These are phyloP conservation scores for Catharus ustulatus DNA, from an alignment of 2,797 vertebrate genomes.

Conservation along the genomic window DNA sequence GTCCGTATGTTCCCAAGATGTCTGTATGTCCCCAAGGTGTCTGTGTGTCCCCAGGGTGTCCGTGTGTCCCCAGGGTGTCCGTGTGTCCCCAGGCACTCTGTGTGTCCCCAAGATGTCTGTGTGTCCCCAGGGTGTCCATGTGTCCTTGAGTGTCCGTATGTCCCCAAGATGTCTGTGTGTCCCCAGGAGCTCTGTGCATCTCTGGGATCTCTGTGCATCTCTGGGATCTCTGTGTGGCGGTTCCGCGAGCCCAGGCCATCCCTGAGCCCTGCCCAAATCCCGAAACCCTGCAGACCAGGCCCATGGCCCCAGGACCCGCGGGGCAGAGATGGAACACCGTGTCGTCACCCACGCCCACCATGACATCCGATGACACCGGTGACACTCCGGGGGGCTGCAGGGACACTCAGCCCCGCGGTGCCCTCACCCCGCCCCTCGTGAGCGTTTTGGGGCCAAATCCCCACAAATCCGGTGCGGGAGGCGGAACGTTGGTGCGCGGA, in stretches of 20 bases:
- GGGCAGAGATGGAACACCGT: not conserved
- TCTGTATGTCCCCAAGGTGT: too few relatives aligned
- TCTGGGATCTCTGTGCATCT: too few relatives aligned
- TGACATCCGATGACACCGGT: fast-evolving
- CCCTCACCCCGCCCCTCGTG: not conserved
- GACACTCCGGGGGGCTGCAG: not conserved
- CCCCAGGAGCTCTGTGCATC: too few relatives aligned
- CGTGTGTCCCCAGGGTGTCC: too few relatives aligned
- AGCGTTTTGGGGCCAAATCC: not conserved
- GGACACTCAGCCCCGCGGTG: fast-evolving
- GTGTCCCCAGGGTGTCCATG: not conserved
- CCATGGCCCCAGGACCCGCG: fast-evolving
- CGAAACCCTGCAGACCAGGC: fast-evolving
- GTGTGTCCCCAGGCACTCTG: too few relatives aligned
- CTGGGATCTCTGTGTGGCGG: not conserved
- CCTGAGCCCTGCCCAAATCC: not conserved
- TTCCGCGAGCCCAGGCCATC: fast-evolving
- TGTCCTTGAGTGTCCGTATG: too few relatives aligned
- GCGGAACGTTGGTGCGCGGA: not conserved
- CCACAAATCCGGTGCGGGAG: fast-evolving
- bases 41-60: too few relatives aligned
- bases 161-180: not conserved
- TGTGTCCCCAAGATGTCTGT: too few relatives aligned
- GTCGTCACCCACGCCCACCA: fast-evolving
- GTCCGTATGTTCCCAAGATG: too few relatives aligned